phyloP scores from a whole-genome alignment of 2,797 vertebrate species.

The Pogoniulus pusillus region DNA sequence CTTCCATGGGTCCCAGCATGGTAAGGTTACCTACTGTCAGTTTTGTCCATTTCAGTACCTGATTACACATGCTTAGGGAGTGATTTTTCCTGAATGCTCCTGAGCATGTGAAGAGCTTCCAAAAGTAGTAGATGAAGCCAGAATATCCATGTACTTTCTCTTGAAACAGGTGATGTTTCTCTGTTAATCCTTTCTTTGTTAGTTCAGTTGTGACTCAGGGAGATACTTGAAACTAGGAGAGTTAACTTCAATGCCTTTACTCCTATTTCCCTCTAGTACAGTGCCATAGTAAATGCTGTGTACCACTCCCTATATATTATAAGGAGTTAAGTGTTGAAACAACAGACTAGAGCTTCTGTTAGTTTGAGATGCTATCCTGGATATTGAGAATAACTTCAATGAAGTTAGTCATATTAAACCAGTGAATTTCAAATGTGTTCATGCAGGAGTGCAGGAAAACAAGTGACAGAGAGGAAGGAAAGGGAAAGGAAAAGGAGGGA shows the following conservation, averaged over 20 bases:
- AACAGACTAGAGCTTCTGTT: background rate
- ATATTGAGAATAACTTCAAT: background rate
- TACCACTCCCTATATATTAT: background rate
- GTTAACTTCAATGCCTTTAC: background rate
- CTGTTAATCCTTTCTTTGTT: background rate
- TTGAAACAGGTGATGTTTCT: background rate
- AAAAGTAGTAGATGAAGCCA: background rate
- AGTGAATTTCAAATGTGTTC: background rate
- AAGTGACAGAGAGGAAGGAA: background rate
- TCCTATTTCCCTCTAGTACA: background rate
- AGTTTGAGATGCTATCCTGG: background rate
- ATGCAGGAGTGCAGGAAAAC: background rate
- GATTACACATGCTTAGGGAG: background rate
- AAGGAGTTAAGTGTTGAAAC: background rate
- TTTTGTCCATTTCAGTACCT: background rate
- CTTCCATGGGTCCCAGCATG: background rate
- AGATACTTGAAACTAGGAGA: background rate
- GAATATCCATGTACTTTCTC: background rate
- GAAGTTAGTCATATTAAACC: background rate
- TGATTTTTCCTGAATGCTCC: background rate
- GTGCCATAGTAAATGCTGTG: too few relatives aligned
- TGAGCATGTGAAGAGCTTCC: background rate
- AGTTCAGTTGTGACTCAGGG: background rate
- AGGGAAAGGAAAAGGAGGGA: background rate
- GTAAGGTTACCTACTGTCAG: background rate